These are phyloP conservation scores for Emys orbicularis DNA, from an alignment of 2,797 vertebrate species.

Conservation along the genomic window DNA sequence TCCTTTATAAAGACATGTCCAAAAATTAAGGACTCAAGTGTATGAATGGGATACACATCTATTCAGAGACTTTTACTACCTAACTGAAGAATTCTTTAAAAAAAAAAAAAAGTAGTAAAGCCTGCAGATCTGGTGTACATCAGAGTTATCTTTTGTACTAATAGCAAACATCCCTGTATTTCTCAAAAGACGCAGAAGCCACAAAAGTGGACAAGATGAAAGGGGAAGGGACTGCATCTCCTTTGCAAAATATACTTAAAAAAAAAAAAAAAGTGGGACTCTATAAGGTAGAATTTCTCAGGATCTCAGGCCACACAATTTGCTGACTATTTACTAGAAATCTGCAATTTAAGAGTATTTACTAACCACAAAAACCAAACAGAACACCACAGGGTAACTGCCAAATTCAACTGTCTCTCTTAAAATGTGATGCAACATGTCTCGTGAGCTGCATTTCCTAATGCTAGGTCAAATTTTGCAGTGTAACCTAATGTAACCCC, in stretches of 20 bases:
- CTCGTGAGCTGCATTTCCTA: neutral
- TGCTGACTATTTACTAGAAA: slow-evolving; percentile 8
- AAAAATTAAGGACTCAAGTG: neutral
- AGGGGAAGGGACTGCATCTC: neutral
- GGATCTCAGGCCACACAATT: neutral
- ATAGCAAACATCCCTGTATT: neutral
- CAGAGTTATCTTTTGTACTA: neutral
- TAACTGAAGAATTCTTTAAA: neutral
- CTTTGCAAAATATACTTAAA: neutral
- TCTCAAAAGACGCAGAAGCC: neutral
- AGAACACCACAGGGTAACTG: neutral
- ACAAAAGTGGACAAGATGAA: neutral
- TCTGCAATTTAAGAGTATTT: slow-evolving; percentile 28
- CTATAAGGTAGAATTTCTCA: neutral
- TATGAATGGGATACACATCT: neutral
- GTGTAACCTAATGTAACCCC: neutral
- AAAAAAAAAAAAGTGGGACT: neutral
- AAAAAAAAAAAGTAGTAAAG: neutral
- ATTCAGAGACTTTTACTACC: neutral
- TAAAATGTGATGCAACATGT: neutral
- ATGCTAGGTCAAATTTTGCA: neutral
- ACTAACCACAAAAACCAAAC: slow-evolving; percentile 37
- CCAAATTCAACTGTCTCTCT: slow-evolving; percentile 47
- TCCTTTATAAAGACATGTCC: neutral
- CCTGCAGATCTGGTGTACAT: neutral